A percentile compares a stretch with the other conserved stretches of the same genome.
Evolutionary conservation across 2,113 vertebrate species (phyloP).

Genomic region (Edolisoma coerulescens): DNA sequence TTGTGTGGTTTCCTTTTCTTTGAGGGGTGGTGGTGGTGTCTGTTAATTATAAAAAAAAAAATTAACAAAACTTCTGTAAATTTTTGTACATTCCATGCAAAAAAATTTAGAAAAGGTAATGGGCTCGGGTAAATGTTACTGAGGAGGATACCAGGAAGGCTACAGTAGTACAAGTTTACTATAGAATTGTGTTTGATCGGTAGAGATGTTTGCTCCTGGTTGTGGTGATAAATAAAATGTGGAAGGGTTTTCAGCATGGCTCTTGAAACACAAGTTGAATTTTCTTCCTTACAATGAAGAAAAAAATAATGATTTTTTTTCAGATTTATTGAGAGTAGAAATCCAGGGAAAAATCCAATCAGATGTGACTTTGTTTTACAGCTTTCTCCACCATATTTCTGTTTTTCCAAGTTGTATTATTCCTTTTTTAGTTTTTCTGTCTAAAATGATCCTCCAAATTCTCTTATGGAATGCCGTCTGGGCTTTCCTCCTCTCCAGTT

Average conservation of each 20-base stretch:
- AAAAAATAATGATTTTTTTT: background rate
- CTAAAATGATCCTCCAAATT: background rate
- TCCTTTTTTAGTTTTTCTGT: background rate
- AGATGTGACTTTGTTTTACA: background rate
- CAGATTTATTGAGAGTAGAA: background rate
- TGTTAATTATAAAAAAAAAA: background rate
- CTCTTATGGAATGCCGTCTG: background rate
- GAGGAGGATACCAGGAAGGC: background rate
- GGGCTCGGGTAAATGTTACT: background rate
- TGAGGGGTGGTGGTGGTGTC: background rate
- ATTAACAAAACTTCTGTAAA: fast-evolving
- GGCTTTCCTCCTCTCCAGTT: background rate
- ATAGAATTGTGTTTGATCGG: background rate
- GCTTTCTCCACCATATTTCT: background rate
- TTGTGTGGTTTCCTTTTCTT: background rate
- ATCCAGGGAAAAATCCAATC: background rate
- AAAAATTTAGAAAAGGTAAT: background rate
- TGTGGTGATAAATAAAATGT: background rate
- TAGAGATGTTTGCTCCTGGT: background rate
- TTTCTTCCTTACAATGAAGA: background rate
- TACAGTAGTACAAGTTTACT: background rate
- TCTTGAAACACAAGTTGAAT: background rate
- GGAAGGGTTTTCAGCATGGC: background rate
- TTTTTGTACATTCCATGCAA: background rate
- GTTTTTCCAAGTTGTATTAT: background rate